Conservation (phyloP, 2,888 invertebrate genomes). For the Elysia crispata region DNA sequence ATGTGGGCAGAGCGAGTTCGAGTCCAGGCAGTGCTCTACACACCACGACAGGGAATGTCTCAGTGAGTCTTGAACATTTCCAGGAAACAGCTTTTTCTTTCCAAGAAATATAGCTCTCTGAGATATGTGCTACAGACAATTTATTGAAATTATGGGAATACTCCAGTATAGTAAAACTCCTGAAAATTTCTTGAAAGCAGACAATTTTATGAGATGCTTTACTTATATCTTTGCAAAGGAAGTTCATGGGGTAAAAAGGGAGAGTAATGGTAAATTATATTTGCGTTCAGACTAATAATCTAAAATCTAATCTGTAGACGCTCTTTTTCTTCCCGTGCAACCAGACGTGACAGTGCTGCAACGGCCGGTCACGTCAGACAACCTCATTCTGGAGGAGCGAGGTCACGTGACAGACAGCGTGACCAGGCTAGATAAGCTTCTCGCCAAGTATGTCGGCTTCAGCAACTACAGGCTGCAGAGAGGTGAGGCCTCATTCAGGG, state of each 20-base stretch:
- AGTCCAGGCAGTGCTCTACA: slow-evolving; percentile 65
- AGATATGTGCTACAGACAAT: too few species aligned
- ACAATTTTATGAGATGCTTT: too few species aligned
- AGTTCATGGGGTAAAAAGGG: too few species aligned
- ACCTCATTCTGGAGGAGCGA: slow-evolving; percentile 66
- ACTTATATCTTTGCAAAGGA: too few species aligned
- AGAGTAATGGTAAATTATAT: too few species aligned
- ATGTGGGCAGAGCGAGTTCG: slow-evolving; percentile 62
- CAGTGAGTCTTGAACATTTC: slow-evolving; percentile 55
- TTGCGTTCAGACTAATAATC: too few species aligned
- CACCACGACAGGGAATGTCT: slow-evolving; percentile 65
- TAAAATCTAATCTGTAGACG: too few species aligned
- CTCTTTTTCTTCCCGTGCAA: neutral
- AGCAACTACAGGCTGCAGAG: slow-evolving; percentile 58
- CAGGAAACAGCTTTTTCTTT: too few species aligned
- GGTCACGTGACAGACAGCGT: slow-evolving; percentile 54
- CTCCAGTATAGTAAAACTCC: too few species aligned
- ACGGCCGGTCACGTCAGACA: slow-evolving; percentile 58
- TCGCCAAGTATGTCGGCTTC: slow-evolving; percentile 57
- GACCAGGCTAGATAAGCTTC: slow-evolving; percentile 56
- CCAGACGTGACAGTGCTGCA: slow-evolving; percentile 54
- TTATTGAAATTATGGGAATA: too few species aligned
- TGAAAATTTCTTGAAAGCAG: too few species aligned
- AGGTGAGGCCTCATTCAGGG: slow-evolving; percentile 54
- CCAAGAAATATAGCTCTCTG: too few species aligned